Conservation (phyloP, 2,888 invertebrate genomes). For the Apomyelois bistriatella region DNA sequence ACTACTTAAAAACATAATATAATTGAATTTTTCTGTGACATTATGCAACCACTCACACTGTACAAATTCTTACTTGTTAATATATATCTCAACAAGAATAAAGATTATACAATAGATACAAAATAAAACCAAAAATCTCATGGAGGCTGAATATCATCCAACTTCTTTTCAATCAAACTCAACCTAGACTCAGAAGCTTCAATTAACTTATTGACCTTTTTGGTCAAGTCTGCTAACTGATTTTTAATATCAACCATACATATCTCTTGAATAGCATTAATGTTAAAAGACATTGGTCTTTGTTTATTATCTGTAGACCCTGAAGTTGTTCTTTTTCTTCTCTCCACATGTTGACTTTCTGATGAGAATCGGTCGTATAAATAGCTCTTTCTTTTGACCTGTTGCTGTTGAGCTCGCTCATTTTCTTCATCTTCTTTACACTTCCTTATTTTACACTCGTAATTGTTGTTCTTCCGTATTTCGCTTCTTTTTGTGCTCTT, state of each 20-base stretch:
- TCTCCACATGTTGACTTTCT: slow-evolving; percentile 65
- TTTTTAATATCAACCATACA: slow-evolving; percentile 72
- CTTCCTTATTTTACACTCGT: slow-evolving; percentile 59
- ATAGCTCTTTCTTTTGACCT: slow-evolving; percentile 69
- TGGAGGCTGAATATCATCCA: slow-evolving; percentile 41
- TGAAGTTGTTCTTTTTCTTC: slow-evolving; percentile 58
- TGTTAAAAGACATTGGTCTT: slow-evolving; percentile 56
- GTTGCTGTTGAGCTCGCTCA: slow-evolving; percentile 35
- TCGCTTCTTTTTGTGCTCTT: slow-evolving; percentile 79
- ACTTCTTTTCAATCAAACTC: slow-evolving; percentile 51
- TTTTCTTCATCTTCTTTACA: slow-evolving; percentile 50
- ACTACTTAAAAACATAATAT: neutral
- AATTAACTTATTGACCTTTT: slow-evolving; percentile 59
- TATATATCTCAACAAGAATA: too few relatives aligned
- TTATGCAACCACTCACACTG: too few relatives aligned
- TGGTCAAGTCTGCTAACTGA: slow-evolving; percentile 60
- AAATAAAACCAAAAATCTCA: slow-evolving; percentile 20
- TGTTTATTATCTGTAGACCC: slow-evolving; percentile 46
- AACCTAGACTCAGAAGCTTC: slow-evolving; percentile 54
- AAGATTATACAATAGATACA: too few relatives aligned
- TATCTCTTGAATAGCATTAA: slow-evolving; percentile 71
- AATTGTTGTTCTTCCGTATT: slow-evolving; percentile 69
- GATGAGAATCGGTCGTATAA: slow-evolving; percentile 64
- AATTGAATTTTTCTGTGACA: too few relatives aligned
- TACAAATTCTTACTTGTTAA: too few relatives aligned